Evolutionary conservation across 2,113 vertebrate species (phyloP).

Genomic region (Laticauda laticaudata): DNA sequence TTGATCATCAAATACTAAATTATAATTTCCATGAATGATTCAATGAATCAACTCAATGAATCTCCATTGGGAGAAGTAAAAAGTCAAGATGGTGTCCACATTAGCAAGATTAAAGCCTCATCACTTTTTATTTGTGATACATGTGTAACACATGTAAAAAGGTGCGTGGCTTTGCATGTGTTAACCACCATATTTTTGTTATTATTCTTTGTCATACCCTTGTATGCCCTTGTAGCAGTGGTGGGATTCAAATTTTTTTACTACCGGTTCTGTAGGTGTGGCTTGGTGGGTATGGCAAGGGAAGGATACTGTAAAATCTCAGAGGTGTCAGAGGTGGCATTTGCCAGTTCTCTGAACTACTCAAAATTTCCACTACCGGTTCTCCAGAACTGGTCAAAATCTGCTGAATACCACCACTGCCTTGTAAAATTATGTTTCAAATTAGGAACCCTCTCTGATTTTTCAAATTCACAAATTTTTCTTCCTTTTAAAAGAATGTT

Average conservation of each 20-base stretch:
- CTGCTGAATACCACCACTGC: no score
- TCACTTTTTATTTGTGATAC: not conserved
- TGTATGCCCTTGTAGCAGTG: not conserved
- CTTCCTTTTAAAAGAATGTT: not conserved
- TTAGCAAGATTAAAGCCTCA: not conserved
- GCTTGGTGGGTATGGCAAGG: no score
- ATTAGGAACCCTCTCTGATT: not conserved
- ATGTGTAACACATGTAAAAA: not conserved
- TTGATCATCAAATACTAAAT: not conserved
- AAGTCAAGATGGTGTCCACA: not conserved
- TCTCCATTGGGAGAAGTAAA: not conserved
- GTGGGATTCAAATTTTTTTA: no score
- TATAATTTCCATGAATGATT: not conserved
- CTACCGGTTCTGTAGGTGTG: no score
- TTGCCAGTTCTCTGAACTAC: no score
- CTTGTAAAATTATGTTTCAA: not conserved
- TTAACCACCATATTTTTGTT: not conserved
- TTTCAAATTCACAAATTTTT: not conserved
- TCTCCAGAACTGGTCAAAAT: no score
- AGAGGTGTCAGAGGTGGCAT: no score
- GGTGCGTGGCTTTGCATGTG: not conserved
- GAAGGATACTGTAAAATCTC: no score
- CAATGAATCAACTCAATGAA: not conserved
- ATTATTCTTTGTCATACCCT: not conserved
- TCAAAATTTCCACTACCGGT: no score